A percentile compares a stretch with the other conserved stretches of the same genome.
phyloP scores from a whole-genome alignment of 1,140 invertebrate genomes.

The Himalopsyche phryganea region DNA sequence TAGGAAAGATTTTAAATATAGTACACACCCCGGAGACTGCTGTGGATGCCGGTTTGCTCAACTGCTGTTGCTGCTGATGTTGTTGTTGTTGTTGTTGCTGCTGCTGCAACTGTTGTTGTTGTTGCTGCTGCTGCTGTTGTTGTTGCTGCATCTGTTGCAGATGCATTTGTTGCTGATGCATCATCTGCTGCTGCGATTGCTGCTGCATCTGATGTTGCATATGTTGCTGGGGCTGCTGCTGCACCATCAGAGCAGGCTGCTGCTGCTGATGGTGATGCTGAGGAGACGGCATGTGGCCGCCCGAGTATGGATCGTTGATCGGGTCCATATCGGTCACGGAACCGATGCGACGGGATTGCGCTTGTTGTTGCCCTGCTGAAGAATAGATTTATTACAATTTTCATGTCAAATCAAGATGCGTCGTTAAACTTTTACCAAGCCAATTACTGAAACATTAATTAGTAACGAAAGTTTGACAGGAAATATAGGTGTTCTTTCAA shows the following conservation, averaged over 20 bases:
- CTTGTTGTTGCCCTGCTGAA: slow-evolving; percentile 37
- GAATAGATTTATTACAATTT: no score
- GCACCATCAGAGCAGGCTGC: background rate
- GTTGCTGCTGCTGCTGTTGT: slow-evolving; percentile 17
- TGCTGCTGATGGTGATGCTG: slow-evolving; percentile 13
- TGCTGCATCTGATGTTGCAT: slow-evolving; percentile 10
- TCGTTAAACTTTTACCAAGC: no score
- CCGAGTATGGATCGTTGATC: slow-evolving; percentile 85
- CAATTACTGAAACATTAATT: no score
- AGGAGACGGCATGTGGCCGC: slow-evolving; percentile 41
- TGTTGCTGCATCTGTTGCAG: slow-evolving; percentile 18
- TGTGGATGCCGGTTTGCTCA: slow-evolving; percentile 9
- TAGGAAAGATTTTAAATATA: no score
- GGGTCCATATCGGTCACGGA: slow-evolving; percentile 95
- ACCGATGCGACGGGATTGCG: slow-evolving; percentile 67
- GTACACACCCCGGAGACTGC: slow-evolving; percentile 6
- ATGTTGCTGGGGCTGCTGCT: slow-evolving; percentile 8
- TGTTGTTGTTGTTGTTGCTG: no score
- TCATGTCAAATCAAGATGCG: no score
- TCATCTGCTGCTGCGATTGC: slow-evolving; percentile 2
- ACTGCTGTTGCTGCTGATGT: slow-evolving; percentile 33
- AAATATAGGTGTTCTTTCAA: no score
- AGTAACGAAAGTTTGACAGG: no score
- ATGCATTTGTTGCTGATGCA: slow-evolving; percentile 13
- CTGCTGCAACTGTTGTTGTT: slow-evolving; percentile 12